Evolutionary conservation across 2,888 invertebrate genomes (phyloP).

Genomic region (Aromia moschata): DNA sequence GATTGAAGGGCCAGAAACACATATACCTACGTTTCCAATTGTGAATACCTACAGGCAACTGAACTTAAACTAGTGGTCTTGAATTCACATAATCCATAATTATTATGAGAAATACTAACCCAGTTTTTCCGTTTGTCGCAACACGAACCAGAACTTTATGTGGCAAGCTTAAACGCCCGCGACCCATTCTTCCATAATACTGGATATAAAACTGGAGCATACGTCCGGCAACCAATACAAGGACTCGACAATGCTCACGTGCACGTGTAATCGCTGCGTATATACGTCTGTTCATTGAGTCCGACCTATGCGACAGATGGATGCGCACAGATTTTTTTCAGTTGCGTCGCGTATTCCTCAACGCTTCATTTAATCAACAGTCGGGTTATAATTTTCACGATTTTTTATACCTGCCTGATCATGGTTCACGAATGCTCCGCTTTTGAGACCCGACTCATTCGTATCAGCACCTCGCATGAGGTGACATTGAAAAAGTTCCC

Average conservation of each 20-base stretch:
- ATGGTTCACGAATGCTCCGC: constrained; percentile 23
- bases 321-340: constrained; percentile 18
- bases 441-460: constrained; percentile 2
- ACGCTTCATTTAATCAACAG: constrained; percentile 12
- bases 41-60: too few species aligned
- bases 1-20: too few species aligned
- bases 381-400: constrained; percentile 23
- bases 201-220: constrained; percentile 19
- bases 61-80: too few species aligned
- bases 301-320: constrained; percentile 36
- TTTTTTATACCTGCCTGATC: constrained; percentile 42
- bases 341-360: constrained; percentile 3
- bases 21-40: too few species aligned
- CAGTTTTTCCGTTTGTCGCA: neutral
- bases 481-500: constrained; percentile 17
- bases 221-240: neutral
- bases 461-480: constrained; percentile 15
- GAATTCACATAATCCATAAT: constrained; percentile 1
- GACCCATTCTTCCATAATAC: constrained; percentile 7
- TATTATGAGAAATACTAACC: constrained; percentile 4
- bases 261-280: constrained; percentile 43
- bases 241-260: constrained; percentile 39
- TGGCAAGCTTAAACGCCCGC: neutral
- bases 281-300: constrained; percentile 42
- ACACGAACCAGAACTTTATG: constrained; percentile 4